Percentiles rank a stretch among this genome's conserved stretches.
phyloP scores from a whole-genome alignment of 2,888 invertebrate species.

The Alloscopus bannaensis region DNA sequence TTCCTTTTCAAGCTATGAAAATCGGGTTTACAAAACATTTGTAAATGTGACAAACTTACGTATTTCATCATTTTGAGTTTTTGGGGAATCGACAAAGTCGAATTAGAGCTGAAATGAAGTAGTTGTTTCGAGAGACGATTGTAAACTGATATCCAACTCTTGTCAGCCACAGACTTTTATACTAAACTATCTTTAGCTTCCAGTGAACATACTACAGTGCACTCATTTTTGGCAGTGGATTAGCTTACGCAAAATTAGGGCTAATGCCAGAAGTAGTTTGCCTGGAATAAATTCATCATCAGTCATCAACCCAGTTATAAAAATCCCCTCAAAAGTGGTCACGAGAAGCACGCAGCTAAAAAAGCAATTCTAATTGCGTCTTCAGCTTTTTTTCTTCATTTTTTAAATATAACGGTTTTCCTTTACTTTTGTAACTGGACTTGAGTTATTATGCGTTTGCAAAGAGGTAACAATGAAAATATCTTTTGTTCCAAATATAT shows the following conservation, averaged over 20 bases:
- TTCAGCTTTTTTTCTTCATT: too few species aligned
- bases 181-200: not conserved
- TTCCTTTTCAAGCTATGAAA: not conserved
- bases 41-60: not conserved
- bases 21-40: not conserved
- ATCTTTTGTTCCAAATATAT: too few species aligned
- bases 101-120: not conserved
- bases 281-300: not conserved
- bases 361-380: too few species aligned
- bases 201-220: too few species aligned
- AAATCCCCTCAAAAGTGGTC: too few species aligned
- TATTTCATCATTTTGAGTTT: slow-evolving; percentile 47
- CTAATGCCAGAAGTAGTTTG: not conserved
- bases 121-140: not conserved
- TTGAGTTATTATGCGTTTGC: too few species aligned
- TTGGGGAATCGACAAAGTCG: slow-evolving; percentile 22
- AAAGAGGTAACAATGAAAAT: too few species aligned
- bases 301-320: too few species aligned
- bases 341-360: too few species aligned
- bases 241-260: not conserved
- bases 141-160: slow-evolving; percentile 2
- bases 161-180: not conserved
- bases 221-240: too few species aligned
- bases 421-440: too few species aligned
- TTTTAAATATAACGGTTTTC: too few species aligned